Base-by-base conservation (phyloP, 1,140 invertebrate species). In the Halictus rubicundus region DNA sequence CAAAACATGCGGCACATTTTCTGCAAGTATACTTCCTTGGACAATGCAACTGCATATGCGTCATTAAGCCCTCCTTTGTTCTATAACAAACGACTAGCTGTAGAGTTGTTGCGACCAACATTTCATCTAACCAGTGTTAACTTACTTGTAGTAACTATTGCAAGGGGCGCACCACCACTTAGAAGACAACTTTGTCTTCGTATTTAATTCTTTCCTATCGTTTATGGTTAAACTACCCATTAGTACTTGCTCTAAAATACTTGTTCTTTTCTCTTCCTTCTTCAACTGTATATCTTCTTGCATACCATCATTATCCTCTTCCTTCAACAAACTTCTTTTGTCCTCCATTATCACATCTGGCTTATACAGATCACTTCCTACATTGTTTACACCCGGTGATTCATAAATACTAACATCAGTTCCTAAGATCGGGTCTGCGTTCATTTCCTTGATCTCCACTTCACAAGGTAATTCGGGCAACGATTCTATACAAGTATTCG, bases 131-230 rank as follows among this genome's bases (percentile, higher is more conserved):
- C 23, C 37, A 57, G 16, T 10, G 12, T 21, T 25, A 46, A 87
- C 85, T 76, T 80, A 92, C 90, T 85, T 88, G 52, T 85, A 90
- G 77, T 91, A 91, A 86, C 61, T 88, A 74, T 91, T 91, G 49
- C 90, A 92, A 8, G 89, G 90, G 49, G 89, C 74, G 32, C 91
- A 92, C 89, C 89, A 89, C 90, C 88, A 91, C 42, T 90, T 77
- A 4, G 91, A 90, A 23, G 81, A 89, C 19, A 89, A 65, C 52
- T 82, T 87, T 21, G 52, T 37, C 71, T 79, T 84, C 1, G 82
- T 68, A 70, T 83, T 83, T 14, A 84, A 70, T 23, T 90, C 84
- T 59, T 88, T 88, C 9, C 87, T 87, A 71, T 91, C 89, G 23
- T 88, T 90, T 46, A 91, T 82, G 9, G 88, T 90, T 52, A 91